Conservation (phyloP, 2,888 invertebrate genomes). For the Apotomis capreana region DNA sequence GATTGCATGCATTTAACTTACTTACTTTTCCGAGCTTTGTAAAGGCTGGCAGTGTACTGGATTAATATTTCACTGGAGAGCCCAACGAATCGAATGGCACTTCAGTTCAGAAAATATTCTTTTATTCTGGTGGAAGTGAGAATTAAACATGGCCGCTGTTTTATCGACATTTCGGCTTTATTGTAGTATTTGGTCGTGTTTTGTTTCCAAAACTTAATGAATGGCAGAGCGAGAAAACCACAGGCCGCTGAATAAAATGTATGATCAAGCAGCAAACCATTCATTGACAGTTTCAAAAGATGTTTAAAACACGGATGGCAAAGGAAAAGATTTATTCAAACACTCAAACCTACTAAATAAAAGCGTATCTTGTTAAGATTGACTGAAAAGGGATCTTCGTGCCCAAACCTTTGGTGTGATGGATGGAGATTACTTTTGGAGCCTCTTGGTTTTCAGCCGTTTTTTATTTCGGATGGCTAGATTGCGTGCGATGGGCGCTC, state of each 20-base stretch:
- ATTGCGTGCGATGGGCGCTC: constrained; percentile 44
- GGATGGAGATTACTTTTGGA: constrained; percentile 56
- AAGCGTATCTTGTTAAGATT: constrained; percentile 53
- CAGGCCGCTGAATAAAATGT: neutral
- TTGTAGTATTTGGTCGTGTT: constrained; percentile 47
- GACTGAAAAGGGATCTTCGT: constrained; percentile 48
- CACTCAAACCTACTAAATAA: constrained; percentile 50
- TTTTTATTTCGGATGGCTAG: constrained; percentile 52
- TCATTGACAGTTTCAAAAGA: constrained; percentile 29
- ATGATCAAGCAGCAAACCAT: neutral
- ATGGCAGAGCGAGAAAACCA: constrained; percentile 32
- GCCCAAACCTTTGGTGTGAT: constrained; percentile 52
- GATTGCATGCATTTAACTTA: constrained; percentile 11
- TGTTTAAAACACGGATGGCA: constrained; percentile 42
- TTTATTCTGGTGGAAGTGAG: constrained; percentile 55
- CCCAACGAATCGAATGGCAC: constrained; percentile 40
- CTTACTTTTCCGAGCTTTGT: constrained; percentile 15
- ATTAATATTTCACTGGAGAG: constrained; percentile 34
- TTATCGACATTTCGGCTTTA: constrained; percentile 42
- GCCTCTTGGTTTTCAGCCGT: constrained; percentile 51
- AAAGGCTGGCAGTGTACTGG: constrained; percentile 19
- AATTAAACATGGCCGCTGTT: constrained; percentile 54
- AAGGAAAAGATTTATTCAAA: constrained; percentile 53
- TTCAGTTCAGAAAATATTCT: constrained; percentile 54
- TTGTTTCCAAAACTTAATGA: constrained; percentile 50